Evolutionary conservation across 2,113 vertebrate genomes (phyloP).

Genomic region (Chelonoidis abingdonii): DNA sequence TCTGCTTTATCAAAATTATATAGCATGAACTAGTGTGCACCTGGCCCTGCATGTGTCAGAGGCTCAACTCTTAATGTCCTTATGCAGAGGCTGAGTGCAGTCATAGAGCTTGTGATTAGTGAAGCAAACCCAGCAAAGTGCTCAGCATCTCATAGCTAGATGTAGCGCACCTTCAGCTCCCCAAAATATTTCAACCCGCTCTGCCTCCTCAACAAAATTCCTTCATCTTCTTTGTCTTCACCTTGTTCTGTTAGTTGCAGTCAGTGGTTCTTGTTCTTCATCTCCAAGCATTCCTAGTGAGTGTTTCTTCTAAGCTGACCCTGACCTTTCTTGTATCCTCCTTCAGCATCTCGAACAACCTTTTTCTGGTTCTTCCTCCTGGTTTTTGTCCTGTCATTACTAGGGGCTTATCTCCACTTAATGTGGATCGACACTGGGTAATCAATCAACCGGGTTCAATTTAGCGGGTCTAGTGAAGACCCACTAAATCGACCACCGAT

Average conservation of each 20-base stretch:
- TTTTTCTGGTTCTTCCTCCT: not conserved
- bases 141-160: not conserved
- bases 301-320: not conserved
- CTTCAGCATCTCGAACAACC: not conserved
- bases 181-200: not conserved
- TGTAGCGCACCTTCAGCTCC: not conserved
- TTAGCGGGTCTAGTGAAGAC: too few species aligned
- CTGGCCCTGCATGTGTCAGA: not conserved
- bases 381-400: not conserved
- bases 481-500: too few species aligned
- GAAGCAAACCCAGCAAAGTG: not conserved
- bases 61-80: not conserved
- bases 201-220: not conserved
- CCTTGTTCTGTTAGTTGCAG: not conserved
- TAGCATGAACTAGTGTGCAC: not conserved
- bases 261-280: not conserved
- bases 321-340: not conserved
- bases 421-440: too few species aligned
- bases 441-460: too few species aligned
- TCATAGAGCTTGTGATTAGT: not conserved
- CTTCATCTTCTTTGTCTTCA: not conserved
- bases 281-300: not conserved
- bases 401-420: too few species aligned
- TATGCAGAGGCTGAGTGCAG: not conserved
- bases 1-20: not conserved